Evolutionary conservation across 2,797 vertebrate genomes (phyloP).

Genomic region (Sebastes goodei): DNA sequence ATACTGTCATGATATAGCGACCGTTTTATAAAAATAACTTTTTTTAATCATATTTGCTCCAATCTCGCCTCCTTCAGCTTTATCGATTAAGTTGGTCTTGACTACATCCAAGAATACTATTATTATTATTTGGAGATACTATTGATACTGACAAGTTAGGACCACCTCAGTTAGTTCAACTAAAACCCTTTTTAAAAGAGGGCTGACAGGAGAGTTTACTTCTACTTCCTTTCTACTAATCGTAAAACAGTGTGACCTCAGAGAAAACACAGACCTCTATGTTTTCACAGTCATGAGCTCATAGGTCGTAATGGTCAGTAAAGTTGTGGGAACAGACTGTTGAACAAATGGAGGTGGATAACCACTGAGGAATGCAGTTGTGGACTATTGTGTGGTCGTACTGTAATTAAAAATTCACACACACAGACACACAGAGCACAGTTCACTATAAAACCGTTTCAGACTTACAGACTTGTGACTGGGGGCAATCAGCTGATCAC

Average conservation of each 20-base stretch:
- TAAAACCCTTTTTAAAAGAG: too few relatives aligned
- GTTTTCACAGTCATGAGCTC: slow-evolving; percentile 44
- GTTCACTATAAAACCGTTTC: slow-evolving; percentile 13
- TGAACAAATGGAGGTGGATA: slow-evolving; percentile 17
- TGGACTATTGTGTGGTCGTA: background rate
- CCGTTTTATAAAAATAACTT: too few relatives aligned
- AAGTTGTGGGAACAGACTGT: slow-evolving; percentile 30
- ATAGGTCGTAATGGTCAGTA: slow-evolving; percentile 12
- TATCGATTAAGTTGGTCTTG: too few relatives aligned
- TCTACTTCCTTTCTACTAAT: background rate
- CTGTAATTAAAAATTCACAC: background rate
- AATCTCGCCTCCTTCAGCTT: too few relatives aligned
- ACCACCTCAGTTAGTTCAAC: too few relatives aligned
- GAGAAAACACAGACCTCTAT: slow-evolving; percentile 34
- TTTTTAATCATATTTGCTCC: too few relatives aligned
- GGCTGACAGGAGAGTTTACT: too few relatives aligned
- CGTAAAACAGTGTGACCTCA: slow-evolving; percentile 8
- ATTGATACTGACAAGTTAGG: too few relatives aligned
- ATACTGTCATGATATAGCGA: too few relatives aligned
- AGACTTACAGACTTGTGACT: slow-evolving; percentile 41
- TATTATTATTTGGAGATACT: too few relatives aligned
- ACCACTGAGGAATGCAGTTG: slow-evolving; percentile 1
- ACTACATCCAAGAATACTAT: too few relatives aligned
- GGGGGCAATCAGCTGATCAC: slow-evolving; percentile 70
- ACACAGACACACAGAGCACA: background rate